Conservation (phyloP, 2,888 invertebrate genomes). For the Seladonia tumulorum region DNA sequence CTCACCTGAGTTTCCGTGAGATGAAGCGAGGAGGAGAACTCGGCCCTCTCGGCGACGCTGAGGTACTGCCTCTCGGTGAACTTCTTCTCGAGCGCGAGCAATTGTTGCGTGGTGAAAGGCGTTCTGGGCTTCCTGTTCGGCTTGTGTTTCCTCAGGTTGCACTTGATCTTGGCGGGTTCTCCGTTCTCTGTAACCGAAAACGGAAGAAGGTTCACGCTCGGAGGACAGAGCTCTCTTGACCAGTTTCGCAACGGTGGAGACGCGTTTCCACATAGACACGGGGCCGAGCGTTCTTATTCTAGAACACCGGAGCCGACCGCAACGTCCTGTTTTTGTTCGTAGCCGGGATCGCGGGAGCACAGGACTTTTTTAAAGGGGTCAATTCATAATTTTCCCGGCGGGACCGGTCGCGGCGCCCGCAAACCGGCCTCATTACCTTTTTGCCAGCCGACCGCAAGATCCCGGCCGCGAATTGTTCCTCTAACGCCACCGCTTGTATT, state of each 20-base stretch:
- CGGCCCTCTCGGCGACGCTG: constrained; percentile 98
- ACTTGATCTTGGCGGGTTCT: constrained; percentile 94
- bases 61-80: constrained; percentile 98
- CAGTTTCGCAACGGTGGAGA: constrained; percentile 62
- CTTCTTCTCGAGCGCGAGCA: constrained; percentile 97
- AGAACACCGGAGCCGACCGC: constrained; percentile 62
- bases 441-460: constrained; percentile 79
- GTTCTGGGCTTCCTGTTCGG: constrained; percentile 99
- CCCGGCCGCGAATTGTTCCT: constrained; percentile 74
- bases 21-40: constrained; percentile 97
- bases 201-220: constrained; percentile 75
- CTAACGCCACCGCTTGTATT: constrained; percentile 56
- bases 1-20: constrained; percentile 96
- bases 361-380: constrained; percentile 70
- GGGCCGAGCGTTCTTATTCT: background rate
- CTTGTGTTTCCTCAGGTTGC: constrained; percentile 97
- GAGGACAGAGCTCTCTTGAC: constrained; percentile 75
- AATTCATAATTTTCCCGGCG: constrained; percentile 81
- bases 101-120: constrained; percentile 99
- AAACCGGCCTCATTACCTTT: constrained; percentile 80
- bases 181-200: constrained; percentile 87
- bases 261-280: background rate
- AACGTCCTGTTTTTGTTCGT: constrained; percentile 70
- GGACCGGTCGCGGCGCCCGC: constrained; percentile 71
- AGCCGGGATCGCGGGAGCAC: constrained; percentile 21